phyloP scores from a whole-genome alignment of 2,797 vertebrate species.

The Gymnoscopelus microlampas region DNA sequence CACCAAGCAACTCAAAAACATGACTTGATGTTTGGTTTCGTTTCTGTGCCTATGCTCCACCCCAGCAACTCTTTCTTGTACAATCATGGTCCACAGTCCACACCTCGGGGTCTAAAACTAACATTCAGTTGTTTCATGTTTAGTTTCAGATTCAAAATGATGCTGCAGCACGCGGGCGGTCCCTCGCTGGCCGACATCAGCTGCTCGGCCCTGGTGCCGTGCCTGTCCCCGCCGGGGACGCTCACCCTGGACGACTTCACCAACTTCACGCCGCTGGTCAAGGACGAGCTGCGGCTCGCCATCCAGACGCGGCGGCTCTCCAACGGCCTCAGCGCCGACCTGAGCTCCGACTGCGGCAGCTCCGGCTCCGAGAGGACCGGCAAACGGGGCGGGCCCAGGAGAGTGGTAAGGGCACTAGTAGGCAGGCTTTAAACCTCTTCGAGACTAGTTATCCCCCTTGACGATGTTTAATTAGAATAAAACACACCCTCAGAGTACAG shows the following conservation, averaged over 20 bases:
- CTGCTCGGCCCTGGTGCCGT: constrained; percentile 92
- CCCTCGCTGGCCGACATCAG: constrained; percentile 93
- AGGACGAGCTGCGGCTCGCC: constrained; percentile 92
- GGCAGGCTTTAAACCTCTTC: too few relatives aligned
- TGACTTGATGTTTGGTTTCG: too few relatives aligned
- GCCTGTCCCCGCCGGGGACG: constrained; percentile 90
- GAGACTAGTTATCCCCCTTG: too few relatives aligned
- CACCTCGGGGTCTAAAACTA: neutral
- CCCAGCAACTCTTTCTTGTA: too few relatives aligned
- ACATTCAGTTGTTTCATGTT: neutral
- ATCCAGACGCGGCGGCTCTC: constrained; percentile 90
- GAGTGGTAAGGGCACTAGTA: constrained; percentile 67
- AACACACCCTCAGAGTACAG: too few relatives aligned
- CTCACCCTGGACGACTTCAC: constrained; percentile 95
- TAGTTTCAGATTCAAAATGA: constrained; percentile 82
- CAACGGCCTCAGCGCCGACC: constrained; percentile 81
- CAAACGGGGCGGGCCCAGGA: constrained; percentile 41
- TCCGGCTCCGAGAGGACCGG: constrained; percentile 74
- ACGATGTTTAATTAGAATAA: too few relatives aligned
- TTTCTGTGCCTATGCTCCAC: too few relatives aligned
- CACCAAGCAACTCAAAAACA: too few relatives aligned
- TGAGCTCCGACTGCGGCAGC: constrained; percentile 82
- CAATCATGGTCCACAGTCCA: too few relatives aligned
- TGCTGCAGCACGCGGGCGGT: constrained; percentile 93
- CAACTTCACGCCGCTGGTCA: constrained; percentile 90